Percentiles rank a stretch among this genome's conserved stretches.
phyloP scores from a whole-genome alignment of 2,113 vertebrate species.

The Bos indicus region DNA sequence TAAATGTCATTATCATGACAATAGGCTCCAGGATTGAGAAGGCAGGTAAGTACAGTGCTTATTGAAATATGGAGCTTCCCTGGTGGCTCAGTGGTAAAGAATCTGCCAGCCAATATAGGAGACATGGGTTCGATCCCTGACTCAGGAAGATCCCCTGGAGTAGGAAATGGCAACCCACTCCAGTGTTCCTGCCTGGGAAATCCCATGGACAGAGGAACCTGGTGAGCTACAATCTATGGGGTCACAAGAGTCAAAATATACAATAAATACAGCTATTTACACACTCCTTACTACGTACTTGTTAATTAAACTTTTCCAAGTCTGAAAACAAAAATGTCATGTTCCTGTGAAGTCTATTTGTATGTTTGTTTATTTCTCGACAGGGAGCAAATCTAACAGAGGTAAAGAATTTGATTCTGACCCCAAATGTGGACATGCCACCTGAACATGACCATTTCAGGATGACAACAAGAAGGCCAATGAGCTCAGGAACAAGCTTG shows the following conservation, averaged over 20 bases:
- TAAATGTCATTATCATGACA: not conserved
- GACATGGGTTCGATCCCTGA: not conserved
- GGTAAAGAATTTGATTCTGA: not conserved
- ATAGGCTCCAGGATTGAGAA: not conserved
- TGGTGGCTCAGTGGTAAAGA: not conserved
- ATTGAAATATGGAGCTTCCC: not conserved
- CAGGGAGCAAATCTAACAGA: not conserved
- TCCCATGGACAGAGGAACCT: not conserved
- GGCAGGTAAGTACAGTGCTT: not conserved
- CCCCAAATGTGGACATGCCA: not conserved
- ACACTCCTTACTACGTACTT: not conserved
- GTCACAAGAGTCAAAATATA: not conserved
- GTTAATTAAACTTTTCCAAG: not conserved
- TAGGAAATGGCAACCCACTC: not conserved
- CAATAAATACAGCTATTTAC: not conserved
- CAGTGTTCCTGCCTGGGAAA: not conserved
- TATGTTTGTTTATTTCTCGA: not conserved
- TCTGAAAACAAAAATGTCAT: not conserved
- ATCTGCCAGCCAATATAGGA: not conserved
- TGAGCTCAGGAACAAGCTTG: not conserved
- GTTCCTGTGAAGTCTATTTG: not conserved
- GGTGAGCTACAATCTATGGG: not conserved
- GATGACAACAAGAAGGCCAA: not conserved
- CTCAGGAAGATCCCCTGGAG: not conserved
- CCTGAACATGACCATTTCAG: not conserved